Evolutionary conservation across 2,888 invertebrate genomes (phyloP).

Genomic region (Calameuta idolon): DNA sequence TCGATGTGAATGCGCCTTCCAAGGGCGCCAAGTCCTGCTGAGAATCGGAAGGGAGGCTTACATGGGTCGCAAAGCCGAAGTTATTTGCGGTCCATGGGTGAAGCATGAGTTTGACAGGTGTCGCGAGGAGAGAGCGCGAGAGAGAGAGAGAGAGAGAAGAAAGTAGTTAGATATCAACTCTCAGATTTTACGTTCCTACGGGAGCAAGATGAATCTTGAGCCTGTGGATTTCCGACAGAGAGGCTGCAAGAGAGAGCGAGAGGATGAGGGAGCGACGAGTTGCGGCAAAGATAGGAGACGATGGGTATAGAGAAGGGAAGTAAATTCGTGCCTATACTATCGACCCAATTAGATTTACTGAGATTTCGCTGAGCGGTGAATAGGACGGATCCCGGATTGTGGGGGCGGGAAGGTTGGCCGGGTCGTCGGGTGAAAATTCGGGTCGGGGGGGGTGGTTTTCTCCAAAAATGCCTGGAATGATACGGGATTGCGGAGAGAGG

Average conservation of each 20-base stretch:
- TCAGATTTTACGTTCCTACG: background rate
- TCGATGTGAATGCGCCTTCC: background rate
- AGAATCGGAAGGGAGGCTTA: constrained; percentile 15
- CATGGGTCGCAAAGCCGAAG: constrained; percentile 13
- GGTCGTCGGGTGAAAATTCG: constrained; percentile 4
- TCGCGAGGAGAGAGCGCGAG: constrained; percentile 11
- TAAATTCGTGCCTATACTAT: background rate
- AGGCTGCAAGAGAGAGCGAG: background rate
- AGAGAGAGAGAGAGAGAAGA: background rate
- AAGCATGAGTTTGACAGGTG: constrained; percentile 25
- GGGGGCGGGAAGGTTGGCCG: background rate
- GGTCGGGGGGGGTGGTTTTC: constrained; percentile 13
- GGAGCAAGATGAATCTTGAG: background rate
- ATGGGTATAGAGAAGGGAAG: background rate
- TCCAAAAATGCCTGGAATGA: constrained; percentile 8
- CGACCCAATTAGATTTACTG: background rate
- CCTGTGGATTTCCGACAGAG: background rate
- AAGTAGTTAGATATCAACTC: background rate
- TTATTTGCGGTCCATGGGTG: constrained; percentile 21
- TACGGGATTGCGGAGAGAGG: background rate
- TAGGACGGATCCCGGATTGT: background rate
- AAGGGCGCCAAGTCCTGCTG: background rate
- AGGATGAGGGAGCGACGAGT: background rate
- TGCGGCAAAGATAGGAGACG: background rate
- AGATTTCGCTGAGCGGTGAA: background rate